These are phyloP conservation scores for Platichthys stellatus DNA, from an alignment of 2,113 vertebrate species.

Conservation along the genomic window DNA sequence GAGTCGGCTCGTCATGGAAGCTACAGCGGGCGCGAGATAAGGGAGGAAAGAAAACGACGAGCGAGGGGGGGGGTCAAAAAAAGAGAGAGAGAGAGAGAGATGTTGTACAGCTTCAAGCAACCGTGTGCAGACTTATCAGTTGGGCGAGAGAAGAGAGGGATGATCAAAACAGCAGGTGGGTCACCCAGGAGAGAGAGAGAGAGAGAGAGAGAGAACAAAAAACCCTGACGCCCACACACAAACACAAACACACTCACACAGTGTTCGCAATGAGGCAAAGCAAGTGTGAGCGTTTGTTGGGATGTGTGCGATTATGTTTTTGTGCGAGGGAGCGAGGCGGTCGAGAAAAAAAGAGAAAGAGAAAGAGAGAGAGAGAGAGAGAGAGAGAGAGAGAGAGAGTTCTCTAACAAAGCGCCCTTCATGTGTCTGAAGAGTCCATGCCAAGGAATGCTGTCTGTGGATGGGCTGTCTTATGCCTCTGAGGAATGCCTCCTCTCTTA, in stretches of 20 bases:
- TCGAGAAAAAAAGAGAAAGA: background rate
- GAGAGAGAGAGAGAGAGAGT: constrained; percentile 21
- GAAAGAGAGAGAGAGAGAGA: constrained; percentile 9
- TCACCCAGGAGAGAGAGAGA: constrained; percentile 37
- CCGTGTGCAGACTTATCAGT: constrained; percentile 53
- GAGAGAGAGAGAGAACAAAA: constrained; percentile 20
- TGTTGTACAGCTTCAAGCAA: constrained; percentile 25
- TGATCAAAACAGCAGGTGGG: constrained; percentile 71
- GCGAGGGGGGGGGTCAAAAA: background rate
- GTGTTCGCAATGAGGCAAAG: constrained; percentile 38
- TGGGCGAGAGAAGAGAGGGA: constrained; percentile 46
- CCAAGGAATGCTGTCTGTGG: constrained; percentile 77
- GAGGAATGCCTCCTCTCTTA: constrained; percentile 59
- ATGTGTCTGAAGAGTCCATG: constrained; percentile 71
- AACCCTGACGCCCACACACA: constrained; percentile 46
- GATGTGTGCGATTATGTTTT: constrained; percentile 14
- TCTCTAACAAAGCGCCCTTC: constrained; percentile 79
- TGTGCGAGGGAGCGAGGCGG: background rate
- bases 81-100: constrained; percentile 11
- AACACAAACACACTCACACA: background rate
- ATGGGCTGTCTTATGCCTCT: constrained; percentile 67
- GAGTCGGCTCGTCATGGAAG: constrained; percentile 32
- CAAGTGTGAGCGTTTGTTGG: constrained; percentile 34
- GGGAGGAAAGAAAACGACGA: constrained; percentile 16
- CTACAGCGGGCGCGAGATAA: constrained; percentile 34